Conservation (phyloP, 2,113 vertebrate genomes). For the Leuciscus idus region DNA sequence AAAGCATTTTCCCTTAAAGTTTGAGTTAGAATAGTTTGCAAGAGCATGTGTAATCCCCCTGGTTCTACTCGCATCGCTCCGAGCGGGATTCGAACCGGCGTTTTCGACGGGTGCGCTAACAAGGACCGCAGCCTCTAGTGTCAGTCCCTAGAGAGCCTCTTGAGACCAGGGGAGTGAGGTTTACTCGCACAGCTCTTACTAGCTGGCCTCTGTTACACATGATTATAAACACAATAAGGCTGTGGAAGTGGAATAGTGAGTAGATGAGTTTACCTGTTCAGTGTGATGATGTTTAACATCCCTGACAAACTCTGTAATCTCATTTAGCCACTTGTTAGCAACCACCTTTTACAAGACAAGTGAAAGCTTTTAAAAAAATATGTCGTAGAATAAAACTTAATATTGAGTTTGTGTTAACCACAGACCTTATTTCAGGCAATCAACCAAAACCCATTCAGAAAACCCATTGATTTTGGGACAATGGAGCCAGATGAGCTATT, state of each 20-base stretch:
- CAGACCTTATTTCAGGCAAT: neutral
- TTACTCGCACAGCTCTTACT: too few species aligned
- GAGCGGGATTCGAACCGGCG: too few species aligned
- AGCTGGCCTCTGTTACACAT: neutral
- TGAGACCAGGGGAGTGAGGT: too few species aligned
- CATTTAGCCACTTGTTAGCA: neutral
- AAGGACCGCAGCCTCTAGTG: too few species aligned
- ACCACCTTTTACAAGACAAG: neutral
- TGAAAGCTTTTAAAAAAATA: neutral
- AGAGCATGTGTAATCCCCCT: too few species aligned
- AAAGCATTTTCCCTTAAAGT: neutral
- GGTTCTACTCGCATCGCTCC: too few species aligned
- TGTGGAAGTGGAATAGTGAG: neutral
- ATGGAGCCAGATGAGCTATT: neutral
- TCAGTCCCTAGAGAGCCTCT: too few species aligned
- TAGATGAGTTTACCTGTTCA: neutral
- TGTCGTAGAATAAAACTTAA: neutral
- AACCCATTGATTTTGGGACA: neutral
- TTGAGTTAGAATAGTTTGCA: neutral
- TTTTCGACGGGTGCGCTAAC: too few species aligned
- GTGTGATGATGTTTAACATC: neutral
- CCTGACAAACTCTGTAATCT: too few species aligned
- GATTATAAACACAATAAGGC: too few species aligned
- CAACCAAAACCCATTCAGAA: neutral
- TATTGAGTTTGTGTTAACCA: neutral